Conservation (phyloP, 1,140 invertebrate genomes). For the Latrodectus geometricus region DNA sequence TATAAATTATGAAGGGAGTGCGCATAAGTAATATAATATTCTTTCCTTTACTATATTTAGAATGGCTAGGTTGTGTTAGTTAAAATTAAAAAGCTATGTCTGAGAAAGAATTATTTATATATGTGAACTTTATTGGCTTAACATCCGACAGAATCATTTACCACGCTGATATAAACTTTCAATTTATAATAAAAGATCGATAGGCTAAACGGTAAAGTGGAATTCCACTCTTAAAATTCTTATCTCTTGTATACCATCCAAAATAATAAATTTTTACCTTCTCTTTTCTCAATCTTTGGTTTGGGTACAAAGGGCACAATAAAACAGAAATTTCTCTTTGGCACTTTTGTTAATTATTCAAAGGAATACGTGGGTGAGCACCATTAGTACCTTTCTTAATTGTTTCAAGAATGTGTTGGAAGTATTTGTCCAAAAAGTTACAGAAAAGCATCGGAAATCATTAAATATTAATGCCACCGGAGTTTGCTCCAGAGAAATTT, state of each 20-base stretch:
- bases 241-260: neutral
- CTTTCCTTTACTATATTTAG: too few species aligned
- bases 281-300: neutral
- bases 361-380: neutral
- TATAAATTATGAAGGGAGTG: too few species aligned
- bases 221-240: neutral
- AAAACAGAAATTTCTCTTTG: neutral
- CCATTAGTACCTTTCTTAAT: constrained; percentile 40
- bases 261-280: neutral
- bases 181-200: too few species aligned
- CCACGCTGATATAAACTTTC: too few species aligned
- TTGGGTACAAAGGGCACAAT: neutral
- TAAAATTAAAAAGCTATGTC: too few species aligned
- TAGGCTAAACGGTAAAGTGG: neutral
- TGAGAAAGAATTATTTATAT: too few species aligned
- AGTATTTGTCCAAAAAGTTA: neutral
- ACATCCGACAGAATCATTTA: too few species aligned
- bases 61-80: too few species aligned
- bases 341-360: constrained; percentile 34
- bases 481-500: neutral
- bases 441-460: neutral
- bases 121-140: too few species aligned
- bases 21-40: too few species aligned
- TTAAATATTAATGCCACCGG: constrained; percentile 4
- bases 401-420: constrained; percentile 19